Evolutionary conservation across 2,113 vertebrate species (phyloP), one percentile per base, ranked within the genome.

Genomic region (Leptobrachium leishanense): DNA sequence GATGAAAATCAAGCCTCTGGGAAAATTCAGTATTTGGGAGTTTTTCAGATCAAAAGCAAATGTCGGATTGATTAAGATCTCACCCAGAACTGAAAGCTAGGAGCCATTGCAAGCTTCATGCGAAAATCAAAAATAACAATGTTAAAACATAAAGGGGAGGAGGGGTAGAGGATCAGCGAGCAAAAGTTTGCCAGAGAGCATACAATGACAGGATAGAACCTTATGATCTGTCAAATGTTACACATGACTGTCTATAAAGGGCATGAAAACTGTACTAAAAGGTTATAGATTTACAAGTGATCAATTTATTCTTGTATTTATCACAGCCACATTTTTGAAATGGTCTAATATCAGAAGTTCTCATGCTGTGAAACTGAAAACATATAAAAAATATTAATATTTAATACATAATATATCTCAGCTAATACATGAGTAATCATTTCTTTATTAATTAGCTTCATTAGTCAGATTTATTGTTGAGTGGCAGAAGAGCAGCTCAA

Each of bases 61-160:
- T 74, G 72, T 81, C 65, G 72, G 78, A 81, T 74, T 81, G 78
- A 81, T 81, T 81, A 81, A 81, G 78, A 81, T 81, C 78, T 74
- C 78, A 81, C 54, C 71, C 64, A 50, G 64, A 68, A 81, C 78
- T 74, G 78, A 81, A 74, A 81, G 64, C 72, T 74, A 74, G 50
- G 41, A 81, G 78, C 50, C 20, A 68, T 64, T 80, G 71, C 63
- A 46, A 74, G 64, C 53, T 41, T 74, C 78, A 81, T 68, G 68
- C 71, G 74, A 62, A 73, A 81, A 81, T 81, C 78, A 81, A 68
- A 81, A 81, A 81, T 81, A 81, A 81, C 78, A 81, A 74, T 74
- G 78, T 81, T 72, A 81, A 74, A 68, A 81, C 78, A 79, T 74
- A 74, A 81, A 81, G 64, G 53, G 69, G 78, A 81, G 64, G 53